Percentiles rank a stretch among this genome's conserved stretches.
These are phyloP conservation scores for Holotrichia oblita DNA, from an alignment of 1,140 invertebrate genomes.

Conservation along the genomic window DNA sequence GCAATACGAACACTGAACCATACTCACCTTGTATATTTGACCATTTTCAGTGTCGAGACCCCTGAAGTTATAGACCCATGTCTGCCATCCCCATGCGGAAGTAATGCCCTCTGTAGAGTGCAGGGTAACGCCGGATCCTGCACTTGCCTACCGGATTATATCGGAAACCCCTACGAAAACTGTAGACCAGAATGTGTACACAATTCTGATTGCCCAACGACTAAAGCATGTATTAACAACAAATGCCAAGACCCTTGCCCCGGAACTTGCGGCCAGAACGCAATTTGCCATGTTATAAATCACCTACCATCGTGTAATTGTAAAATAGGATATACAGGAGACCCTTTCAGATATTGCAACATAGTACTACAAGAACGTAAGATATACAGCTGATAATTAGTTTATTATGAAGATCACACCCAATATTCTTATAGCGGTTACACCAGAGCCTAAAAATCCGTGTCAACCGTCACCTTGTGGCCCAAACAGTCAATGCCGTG, in stretches of 20 bases:
- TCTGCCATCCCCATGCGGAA: constrained; percentile 81
- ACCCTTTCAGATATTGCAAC: constrained; percentile 72
- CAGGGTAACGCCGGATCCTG: constrained; percentile 81
- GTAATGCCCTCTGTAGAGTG: constrained; percentile 79
- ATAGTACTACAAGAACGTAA: constrained; percentile 60
- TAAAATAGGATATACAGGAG: constrained; percentile 75
- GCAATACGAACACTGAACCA: constrained; percentile 12
- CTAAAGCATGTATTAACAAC: constrained; percentile 82
- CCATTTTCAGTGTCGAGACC: constrained; percentile 49
- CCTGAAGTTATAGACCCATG: constrained; percentile 73
- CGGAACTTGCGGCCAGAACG: constrained; percentile 81
- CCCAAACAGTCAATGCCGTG: constrained; percentile 71
- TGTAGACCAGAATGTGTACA: constrained; percentile 86
- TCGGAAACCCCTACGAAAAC: constrained; percentile 77
- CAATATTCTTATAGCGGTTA: constrained; percentile 36
- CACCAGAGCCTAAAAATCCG: constrained; percentile 60
- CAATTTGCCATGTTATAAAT: constrained; percentile 82
- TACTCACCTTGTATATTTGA: constrained; percentile 12
- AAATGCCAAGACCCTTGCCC: constrained; percentile 86
- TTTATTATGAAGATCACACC: neutral
- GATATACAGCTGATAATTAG: constrained; percentile 39
- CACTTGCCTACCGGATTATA: constrained; percentile 77
- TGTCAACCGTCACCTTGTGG: constrained; percentile 74
- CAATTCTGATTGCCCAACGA: constrained; percentile 82
- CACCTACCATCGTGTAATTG: constrained; percentile 85